Conservation (phyloP, 2,888 invertebrate species). For the Invenusta paracnida region DNA sequence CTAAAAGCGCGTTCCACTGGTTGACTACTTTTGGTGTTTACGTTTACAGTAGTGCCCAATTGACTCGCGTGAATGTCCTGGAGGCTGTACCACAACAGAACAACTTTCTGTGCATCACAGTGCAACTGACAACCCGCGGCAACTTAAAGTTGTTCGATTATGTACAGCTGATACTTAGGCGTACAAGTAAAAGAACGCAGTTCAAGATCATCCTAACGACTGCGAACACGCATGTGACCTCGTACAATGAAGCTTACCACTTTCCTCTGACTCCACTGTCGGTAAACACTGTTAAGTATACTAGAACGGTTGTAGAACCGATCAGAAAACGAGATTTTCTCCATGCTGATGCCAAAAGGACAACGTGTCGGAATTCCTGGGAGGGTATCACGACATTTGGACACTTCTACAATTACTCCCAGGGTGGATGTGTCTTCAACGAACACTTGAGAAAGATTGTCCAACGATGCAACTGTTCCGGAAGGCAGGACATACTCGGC, state of each 20-base stretch:
- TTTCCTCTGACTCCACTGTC: not conserved
- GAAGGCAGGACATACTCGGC: not conserved
- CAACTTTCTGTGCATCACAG: not conserved
- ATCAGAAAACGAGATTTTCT: too few relatives aligned
- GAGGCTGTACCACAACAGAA: not conserved
- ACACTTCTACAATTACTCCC: not conserved
- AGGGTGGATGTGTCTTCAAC: not conserved
- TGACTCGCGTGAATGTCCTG: not conserved
- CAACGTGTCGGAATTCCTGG: not conserved
- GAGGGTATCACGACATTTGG: not conserved
- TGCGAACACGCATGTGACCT: not conserved
- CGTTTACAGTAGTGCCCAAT: not conserved
- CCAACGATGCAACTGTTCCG: not conserved
- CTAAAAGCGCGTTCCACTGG: not conserved
- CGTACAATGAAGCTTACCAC: not conserved
- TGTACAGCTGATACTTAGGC: not conserved
- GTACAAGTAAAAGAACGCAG: not conserved
- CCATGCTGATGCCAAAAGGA: not conserved
- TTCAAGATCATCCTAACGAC: not conserved
- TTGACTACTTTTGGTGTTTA: not conserved
- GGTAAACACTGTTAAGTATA: not conserved
- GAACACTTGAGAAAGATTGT: not conserved
- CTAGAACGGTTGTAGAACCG: not conserved
- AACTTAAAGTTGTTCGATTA: not conserved
- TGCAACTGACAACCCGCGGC: not conserved